phyloP scores from a whole-genome alignment of 2,113 vertebrate species.

The Sorex fumeus region DNA sequence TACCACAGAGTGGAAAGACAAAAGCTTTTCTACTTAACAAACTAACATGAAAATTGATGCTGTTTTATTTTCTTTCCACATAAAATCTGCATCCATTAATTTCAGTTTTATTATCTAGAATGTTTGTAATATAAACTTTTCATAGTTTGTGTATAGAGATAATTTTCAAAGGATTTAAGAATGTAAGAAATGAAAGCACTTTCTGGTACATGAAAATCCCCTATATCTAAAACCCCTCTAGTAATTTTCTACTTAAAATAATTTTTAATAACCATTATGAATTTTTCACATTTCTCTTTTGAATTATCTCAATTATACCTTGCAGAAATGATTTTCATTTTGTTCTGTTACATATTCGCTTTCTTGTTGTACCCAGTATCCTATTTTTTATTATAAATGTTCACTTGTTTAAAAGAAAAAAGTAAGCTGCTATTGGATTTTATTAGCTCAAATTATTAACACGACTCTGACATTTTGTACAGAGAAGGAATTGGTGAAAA shows the following conservation, averaged over 20 bases:
- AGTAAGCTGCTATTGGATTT: not conserved
- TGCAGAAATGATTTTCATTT: not conserved
- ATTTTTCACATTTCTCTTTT: not conserved
- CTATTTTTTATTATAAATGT: not conserved
- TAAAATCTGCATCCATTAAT: not conserved
- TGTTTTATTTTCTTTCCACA: not conserved
- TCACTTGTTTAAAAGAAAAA: slow-evolving; percentile 5
- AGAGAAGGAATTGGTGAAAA: not conserved
- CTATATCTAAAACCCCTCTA: not conserved
- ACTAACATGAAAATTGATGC: not conserved
- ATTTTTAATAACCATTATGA: not conserved
- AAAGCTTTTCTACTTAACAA: not conserved
- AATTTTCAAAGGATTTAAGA: not conserved
- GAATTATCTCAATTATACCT: not conserved
- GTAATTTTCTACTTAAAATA: not conserved
- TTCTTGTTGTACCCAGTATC: too few relatives aligned
- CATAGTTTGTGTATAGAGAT: not conserved
- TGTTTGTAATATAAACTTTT: not conserved
- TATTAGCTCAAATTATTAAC: not conserved
- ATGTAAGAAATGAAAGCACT: not conserved
- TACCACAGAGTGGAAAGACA: not conserved
- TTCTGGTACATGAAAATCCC: not conserved
- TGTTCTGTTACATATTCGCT: too few relatives aligned
- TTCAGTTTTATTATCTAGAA: not conserved
- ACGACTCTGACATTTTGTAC: not conserved